Base-by-base conservation (phyloP, 2,888 invertebrate genomes). In the Drosophila neutralis region DNA sequence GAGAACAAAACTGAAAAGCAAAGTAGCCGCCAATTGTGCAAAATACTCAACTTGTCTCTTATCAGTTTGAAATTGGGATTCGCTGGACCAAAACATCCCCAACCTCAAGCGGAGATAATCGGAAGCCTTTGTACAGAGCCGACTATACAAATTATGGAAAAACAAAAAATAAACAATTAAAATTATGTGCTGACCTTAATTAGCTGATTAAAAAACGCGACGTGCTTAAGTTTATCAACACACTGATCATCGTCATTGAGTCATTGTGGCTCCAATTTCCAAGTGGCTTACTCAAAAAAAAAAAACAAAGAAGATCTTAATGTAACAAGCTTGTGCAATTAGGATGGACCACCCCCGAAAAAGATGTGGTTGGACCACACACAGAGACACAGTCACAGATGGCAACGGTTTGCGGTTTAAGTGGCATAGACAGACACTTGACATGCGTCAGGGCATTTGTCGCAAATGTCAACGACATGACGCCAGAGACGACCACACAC, bases 391-490 rank as follows among this genome's bases (percentile, higher is more conserved):
- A 38, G 27, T 62, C 57, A 35, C 60, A 68, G n/a, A 38, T 60
- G 65, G 29, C 48, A 45, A 53, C 40, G 58, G 56, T 38, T 56
- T 40, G 66, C 33, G 49, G 65, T 66, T 67, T 70, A 74, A 80
- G 78, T 80, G 79, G 21, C 59, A 61, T 38, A 65, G 73, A 53
- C 73, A 53, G 45, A 58, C 84, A 87, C 86, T 87, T 89, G 87
- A 85, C 87, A 80, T 89, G 82, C 89, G 80, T 89, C 87, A 78
- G 80, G 65, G 79, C 74, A 87, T 80, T 84, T 84, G 85, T 89
- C 82, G 89, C 85, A 87, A 86, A 89, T 89, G 89, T 86, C 85
- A 86, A 86, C 87, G 85, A 80, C 89, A 88, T 87, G 89, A 88
- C 87, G 86, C 83, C 88, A 70, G 81, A 15, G 56, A 40, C 42